phyloP scores from a whole-genome alignment of 2,888 invertebrate species.

The Dimorphilus gyrociliatus region DNA sequence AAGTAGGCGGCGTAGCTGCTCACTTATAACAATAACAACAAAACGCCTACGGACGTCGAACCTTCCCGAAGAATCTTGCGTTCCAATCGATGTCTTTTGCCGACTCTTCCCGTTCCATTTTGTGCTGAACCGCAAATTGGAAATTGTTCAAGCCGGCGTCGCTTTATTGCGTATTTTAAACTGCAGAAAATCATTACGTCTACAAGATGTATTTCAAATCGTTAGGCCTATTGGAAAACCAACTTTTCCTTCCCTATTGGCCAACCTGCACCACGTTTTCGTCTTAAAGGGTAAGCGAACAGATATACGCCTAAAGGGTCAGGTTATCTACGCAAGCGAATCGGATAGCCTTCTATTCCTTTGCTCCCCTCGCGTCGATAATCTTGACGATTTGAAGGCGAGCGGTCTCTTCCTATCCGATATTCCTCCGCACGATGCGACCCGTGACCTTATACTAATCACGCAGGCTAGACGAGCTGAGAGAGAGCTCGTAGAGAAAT shows the following conservation, averaged over 20 bases:
- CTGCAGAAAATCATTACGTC: too few relatives aligned
- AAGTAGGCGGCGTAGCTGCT: background rate
- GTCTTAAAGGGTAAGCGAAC: too few relatives aligned
- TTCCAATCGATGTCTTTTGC: conserved; percentile 10
- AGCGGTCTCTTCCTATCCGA: conserved; percentile 15
- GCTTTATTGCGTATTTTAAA: conserved; percentile 7
- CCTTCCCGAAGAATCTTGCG: conserved; percentile 8
- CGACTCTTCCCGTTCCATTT: conserved; percentile 18
- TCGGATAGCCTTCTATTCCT: conserved; percentile 15
- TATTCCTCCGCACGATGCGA: conserved; percentile 17
- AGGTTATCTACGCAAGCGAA: conserved; percentile 18
- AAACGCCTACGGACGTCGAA: background rate
- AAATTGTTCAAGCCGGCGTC: conserved; percentile 10
- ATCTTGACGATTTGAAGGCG: conserved; percentile 14
- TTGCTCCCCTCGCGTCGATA: conserved; percentile 16
- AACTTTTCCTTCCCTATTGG: too few relatives aligned
- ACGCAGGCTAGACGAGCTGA: conserved; percentile 15
- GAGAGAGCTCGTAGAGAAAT: conserved; percentile 16
- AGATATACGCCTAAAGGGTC: conserved; percentile 17
- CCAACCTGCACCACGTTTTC: too few relatives aligned
- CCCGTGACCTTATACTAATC: conserved; percentile 17
- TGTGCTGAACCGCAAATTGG: conserved; percentile 10
- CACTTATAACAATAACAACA: background rate
- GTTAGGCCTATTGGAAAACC: too few relatives aligned
- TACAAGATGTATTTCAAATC: too few relatives aligned